Percentiles rank a stretch among this genome's conserved stretches.
phyloP scores from a whole-genome alignment of 2,888 invertebrate genomes.

The Parascotia fuliginaria region DNA sequence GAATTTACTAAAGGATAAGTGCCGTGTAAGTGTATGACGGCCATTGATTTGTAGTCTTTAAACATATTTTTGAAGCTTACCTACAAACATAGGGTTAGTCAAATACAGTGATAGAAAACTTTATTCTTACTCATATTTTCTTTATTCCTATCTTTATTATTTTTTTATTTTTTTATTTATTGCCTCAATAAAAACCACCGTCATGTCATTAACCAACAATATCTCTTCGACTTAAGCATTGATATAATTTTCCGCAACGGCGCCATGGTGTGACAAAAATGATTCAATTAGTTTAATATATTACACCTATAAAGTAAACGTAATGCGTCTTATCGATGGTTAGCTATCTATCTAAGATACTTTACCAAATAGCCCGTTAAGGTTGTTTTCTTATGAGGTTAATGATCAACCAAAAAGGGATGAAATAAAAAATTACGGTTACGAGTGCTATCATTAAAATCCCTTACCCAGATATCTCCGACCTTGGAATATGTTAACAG shows the following conservation, averaged over 20 bases:
- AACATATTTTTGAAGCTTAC: too few species aligned
- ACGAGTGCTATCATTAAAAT: conserved; percentile 48
- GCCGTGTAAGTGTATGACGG: too few species aligned
- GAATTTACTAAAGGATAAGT: too few species aligned
- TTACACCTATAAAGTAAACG: not conserved
- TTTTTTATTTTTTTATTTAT: too few species aligned
- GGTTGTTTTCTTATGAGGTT: conserved; percentile 37
- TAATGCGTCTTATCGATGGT: not conserved
- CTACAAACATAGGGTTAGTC: too few species aligned
- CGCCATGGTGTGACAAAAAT: not conserved
- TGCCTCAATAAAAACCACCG: too few species aligned
- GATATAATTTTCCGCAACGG: conserved; percentile 1
- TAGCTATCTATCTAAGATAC: conserved; percentile 24
- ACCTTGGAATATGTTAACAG: conserved; percentile 43
- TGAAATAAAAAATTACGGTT: conserved; percentile 48
- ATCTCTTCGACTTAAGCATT: too few species aligned
- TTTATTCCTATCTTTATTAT: too few species aligned
- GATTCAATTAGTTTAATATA: conserved; percentile 2
- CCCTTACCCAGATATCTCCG: conserved; percentile 42
- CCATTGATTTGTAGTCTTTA: too few species aligned
- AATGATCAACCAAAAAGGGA: conserved; percentile 41
- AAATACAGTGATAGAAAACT: too few species aligned
- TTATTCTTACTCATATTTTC: too few species aligned
- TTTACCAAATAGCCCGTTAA: conserved; percentile 17
- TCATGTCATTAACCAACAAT: not conserved